A percentile compares a stretch with the other conserved stretches of the same genome.
phyloP scores from a whole-genome alignment of 2,113 vertebrate genomes.

The Haemorhous mexicanus region DNA sequence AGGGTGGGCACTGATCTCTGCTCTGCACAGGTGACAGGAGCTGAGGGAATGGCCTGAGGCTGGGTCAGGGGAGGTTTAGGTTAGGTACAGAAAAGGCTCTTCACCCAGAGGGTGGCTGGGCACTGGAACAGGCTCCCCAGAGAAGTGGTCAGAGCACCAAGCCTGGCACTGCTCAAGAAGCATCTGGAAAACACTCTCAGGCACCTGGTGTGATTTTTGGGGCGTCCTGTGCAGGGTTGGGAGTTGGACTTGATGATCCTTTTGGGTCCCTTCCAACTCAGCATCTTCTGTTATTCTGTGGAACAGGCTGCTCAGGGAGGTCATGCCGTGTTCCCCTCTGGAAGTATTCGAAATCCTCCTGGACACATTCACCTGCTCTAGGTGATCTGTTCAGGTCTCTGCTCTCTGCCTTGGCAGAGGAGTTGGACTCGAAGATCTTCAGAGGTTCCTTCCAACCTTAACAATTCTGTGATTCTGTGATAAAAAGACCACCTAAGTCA shows the following conservation, averaged over 20 bases:
- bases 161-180: neutral
- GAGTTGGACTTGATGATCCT: neutral
- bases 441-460: neutral
- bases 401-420: neutral
- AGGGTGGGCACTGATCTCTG: neutral
- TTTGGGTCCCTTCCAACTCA: neutral
- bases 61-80: neutral
- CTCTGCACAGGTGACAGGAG: neutral
- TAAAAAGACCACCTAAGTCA: neutral
- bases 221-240: neutral
- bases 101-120: neutral
- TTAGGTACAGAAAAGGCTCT: neutral
- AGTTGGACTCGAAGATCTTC: neutral
- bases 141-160: neutral
- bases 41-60: neutral
- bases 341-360: neutral
- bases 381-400: neutral
- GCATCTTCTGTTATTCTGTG: neutral
- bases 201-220: neutral
- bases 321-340: neutral
- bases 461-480: neutral
- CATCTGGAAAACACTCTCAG: rapidly evolving
- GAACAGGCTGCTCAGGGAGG: neutral
- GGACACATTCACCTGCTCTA: rapidly evolving
- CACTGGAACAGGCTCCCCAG: neutral